Evolutionary conservation across 2,113 vertebrate genomes (phyloP).

Genomic region (Nesoenas mayeri): DNA sequence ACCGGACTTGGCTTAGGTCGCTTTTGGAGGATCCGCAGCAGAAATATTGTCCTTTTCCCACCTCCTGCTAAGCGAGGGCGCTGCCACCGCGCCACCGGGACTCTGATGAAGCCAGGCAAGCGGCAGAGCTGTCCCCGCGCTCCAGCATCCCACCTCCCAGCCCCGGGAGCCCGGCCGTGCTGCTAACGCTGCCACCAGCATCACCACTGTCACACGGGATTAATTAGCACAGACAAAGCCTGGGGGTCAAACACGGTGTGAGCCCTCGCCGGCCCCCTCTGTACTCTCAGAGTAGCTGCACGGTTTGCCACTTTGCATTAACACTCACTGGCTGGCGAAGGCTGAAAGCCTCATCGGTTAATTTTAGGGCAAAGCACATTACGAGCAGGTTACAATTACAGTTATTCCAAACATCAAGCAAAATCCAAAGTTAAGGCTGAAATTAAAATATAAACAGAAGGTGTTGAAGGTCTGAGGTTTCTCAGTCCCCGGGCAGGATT

Average conservation of each 20-base stretch:
- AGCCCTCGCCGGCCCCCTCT: background rate
- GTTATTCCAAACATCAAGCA: conserved; percentile 48
- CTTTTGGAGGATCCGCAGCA: background rate
- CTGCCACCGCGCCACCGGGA: background rate
- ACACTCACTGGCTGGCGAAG: conserved; percentile 17
- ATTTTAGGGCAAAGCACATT: conserved; percentile 45
- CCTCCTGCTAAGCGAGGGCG: background rate
- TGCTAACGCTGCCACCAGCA: background rate
- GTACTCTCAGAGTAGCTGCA: background rate
- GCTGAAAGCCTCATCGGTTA: background rate
- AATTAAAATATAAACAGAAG: conserved; percentile 15
- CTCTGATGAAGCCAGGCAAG: background rate
- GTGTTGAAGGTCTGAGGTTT: conserved; percentile 2
- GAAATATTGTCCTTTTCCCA: background rate
- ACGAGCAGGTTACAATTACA: conserved; percentile 50
- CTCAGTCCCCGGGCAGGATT: background rate
- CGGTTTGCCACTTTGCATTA: background rate
- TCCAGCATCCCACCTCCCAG: background rate
- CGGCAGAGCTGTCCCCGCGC: background rate
- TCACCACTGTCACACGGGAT: background rate
- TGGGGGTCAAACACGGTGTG: background rate
- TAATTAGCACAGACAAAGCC: background rate
- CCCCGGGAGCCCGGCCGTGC: background rate
- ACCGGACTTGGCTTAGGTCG: background rate
- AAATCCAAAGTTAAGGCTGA: conserved; percentile 55